phyloP scores from a whole-genome alignment of 2,888 invertebrate species.

The Rhyacophila evoluta region DNA sequence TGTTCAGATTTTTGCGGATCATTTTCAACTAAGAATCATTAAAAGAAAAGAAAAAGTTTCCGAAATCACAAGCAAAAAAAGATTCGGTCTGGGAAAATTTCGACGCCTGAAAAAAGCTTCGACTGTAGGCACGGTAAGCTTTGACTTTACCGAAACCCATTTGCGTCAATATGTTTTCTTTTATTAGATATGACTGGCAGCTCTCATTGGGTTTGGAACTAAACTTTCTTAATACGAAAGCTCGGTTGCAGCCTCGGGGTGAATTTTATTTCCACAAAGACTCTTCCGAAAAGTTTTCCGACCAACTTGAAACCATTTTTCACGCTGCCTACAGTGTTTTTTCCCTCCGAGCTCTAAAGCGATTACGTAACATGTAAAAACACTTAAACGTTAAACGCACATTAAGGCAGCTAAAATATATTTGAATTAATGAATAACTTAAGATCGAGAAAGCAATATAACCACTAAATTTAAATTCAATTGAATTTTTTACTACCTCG shows the following conservation, averaged over 20 bases:
- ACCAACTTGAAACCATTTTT: slow-evolving; percentile 15
- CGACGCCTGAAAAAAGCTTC: neutral
- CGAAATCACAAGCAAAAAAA: slow-evolving; percentile 5
- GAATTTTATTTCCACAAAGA: slow-evolving; percentile 24
- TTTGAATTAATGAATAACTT: slow-evolving; percentile 1
- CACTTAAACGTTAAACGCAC: slow-evolving; percentile 3
- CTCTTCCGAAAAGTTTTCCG: neutral
- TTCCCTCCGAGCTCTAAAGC: neutral
- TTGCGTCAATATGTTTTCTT: slow-evolving; percentile 29
- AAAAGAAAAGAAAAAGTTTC: neutral
- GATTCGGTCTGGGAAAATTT: neutral
- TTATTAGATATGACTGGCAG: slow-evolving; percentile 28
- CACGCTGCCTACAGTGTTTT: slow-evolving; percentile 2
- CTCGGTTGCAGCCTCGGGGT: neutral
- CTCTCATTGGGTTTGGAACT: slow-evolving; percentile 26
- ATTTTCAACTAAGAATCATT: slow-evolving; percentile 5
- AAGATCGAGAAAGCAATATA: neutral
- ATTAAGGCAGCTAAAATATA: neutral
- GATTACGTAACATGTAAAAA: slow-evolving; percentile 14
- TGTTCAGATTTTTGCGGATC: neutral
- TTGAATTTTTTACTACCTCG: neutral
- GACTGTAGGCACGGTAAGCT: neutral
- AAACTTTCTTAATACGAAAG: slow-evolving; percentile 22
- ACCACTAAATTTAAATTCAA: neutral
- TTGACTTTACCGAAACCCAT: neutral